These are phyloP conservation scores for Meandrusa payeni DNA, from an alignment of 2,888 invertebrate species.

Conservation along the genomic window DNA sequence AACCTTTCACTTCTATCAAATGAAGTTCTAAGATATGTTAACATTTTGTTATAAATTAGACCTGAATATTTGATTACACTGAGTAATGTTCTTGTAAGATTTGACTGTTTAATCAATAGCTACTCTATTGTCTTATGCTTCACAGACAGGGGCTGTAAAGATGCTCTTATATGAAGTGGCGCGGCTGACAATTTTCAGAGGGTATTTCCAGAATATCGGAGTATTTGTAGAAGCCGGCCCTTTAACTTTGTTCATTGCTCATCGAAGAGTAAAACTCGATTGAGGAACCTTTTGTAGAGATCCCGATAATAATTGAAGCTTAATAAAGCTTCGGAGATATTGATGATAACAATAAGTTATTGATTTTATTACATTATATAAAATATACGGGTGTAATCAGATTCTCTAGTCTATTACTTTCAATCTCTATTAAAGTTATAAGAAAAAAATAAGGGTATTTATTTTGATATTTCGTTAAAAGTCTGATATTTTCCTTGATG, in stretches of 20 bases:
- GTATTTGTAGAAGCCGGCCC: conserved; percentile 15
- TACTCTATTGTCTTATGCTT: not conserved
- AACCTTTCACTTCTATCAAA: too few relatives aligned
- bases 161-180: conserved; percentile 14
- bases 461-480: too few relatives aligned
- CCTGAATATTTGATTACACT: too few relatives aligned
- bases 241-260: conserved; percentile 24
- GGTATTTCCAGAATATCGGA: conserved; percentile 12
- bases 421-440: too few relatives aligned
- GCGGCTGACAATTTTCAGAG: conserved; percentile 12
- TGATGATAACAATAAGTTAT: conserved; percentile 11
- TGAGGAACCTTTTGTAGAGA: conserved; percentile 20
- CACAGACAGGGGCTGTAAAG: conserved; percentile 5
- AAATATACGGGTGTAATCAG: too few relatives aligned
- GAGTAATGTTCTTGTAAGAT: too few relatives aligned
- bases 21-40: too few relatives aligned
- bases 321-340: conserved; percentile 17
- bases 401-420: too few relatives aligned
- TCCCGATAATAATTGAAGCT: conserved; percentile 17
- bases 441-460: too few relatives aligned
- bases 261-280: conserved; percentile 27
- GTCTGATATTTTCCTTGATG: too few relatives aligned
- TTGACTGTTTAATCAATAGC: too few relatives aligned
- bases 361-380: not conserved
- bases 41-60: too few relatives aligned